phyloP scores from a whole-genome alignment of 2,113 vertebrate species.

The Oryzias celebensis region DNA sequence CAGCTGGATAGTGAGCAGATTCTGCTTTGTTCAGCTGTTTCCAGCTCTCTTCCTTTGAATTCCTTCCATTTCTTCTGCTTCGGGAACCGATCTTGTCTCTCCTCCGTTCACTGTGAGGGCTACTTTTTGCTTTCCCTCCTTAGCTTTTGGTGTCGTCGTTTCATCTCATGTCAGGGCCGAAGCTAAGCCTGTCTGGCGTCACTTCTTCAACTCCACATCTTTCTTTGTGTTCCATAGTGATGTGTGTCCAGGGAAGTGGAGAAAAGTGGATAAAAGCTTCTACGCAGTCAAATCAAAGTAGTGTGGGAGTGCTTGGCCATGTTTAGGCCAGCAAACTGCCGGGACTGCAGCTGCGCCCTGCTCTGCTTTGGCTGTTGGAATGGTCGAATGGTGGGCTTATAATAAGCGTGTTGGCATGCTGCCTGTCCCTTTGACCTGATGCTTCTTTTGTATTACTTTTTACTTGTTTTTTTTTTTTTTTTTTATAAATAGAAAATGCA shows the following conservation, averaged over 20 bases:
- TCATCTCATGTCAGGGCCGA: slow-evolving; percentile 27
- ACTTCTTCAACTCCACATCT: slow-evolving; percentile 39
- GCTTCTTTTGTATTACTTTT: slow-evolving; percentile 7
- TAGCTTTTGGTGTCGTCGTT: slow-evolving; percentile 8
- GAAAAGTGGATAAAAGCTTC: slow-evolving; percentile 53
- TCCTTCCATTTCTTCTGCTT: slow-evolving; percentile 26
- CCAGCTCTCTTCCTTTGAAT: slow-evolving; percentile 28
- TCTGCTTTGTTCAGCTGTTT: slow-evolving; percentile 25
- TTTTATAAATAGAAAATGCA: too few species aligned
- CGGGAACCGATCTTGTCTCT: slow-evolving; percentile 32
- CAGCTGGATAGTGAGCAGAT: slow-evolving; percentile 23
- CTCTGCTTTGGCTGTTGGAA: slow-evolving; percentile 85
- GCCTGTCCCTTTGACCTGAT: slow-evolving; percentile 27
- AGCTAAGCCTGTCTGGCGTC: slow-evolving; percentile 32
- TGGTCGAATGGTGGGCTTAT: slow-evolving; percentile 84
- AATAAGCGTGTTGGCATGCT: slow-evolving; percentile 59
- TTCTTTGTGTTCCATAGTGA: slow-evolving; percentile 44
- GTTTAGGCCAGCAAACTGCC: slow-evolving; percentile 71
- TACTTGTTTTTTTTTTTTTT: too few species aligned
- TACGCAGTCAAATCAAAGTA: slow-evolving; percentile 52
- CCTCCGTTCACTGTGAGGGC: slow-evolving; percentile 13
- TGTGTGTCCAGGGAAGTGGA: slow-evolving; percentile 52
- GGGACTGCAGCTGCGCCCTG: slow-evolving; percentile 77
- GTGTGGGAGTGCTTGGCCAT: slow-evolving; percentile 68
- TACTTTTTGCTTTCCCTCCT: slow-evolving; percentile 21